Evolutionary conservation across 2,113 vertebrate genomes (phyloP).

Genomic region (Lepus timidus): DNA sequence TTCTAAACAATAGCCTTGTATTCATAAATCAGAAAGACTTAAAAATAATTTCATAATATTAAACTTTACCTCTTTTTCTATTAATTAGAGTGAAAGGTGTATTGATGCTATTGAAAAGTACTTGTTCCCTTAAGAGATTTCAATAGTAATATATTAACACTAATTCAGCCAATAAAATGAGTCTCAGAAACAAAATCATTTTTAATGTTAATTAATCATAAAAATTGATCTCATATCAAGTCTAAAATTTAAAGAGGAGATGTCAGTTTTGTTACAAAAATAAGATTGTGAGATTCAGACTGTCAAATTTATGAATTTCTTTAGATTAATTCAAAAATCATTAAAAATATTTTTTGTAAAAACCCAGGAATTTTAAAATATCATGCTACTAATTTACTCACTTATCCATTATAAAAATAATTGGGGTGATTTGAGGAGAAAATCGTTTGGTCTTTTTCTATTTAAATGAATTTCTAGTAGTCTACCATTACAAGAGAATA

Average conservation of each 20-base stretch:
- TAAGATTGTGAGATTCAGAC: constrained; percentile 36
- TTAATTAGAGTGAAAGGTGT: not conserved
- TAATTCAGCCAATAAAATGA: not conserved
- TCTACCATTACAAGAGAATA: not conserved
- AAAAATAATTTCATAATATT: constrained; percentile 49
- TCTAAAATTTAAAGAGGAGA: constrained; percentile 42
- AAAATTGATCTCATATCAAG: constrained; percentile 8
- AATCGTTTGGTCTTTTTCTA: not conserved
- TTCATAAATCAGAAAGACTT: constrained; percentile 18
- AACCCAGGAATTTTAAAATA: constrained; percentile 6
- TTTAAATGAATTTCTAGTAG: constrained; percentile 22
- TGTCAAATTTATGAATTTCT: constrained; percentile 13
- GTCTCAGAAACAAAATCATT: not conserved
- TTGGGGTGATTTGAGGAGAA: not conserved
- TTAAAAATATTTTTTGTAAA: constrained; percentile 34
- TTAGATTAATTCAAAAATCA: not conserved
- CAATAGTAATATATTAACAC: not conserved
- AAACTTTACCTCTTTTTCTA: constrained; percentile 16
- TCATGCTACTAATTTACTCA: not conserved
- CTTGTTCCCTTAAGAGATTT: constrained; percentile 16
- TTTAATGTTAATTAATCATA: constrained; percentile 4
- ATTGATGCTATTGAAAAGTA: not conserved
- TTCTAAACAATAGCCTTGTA: constrained; percentile 56
- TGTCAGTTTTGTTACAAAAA: constrained; percentile 42
- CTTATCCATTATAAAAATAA: constrained; percentile 13